Evolutionary conservation across 2,797 vertebrate species (phyloP), one percentile per base, ranked within the genome.

Genomic region (Syngnathus rostellatus): DNA sequence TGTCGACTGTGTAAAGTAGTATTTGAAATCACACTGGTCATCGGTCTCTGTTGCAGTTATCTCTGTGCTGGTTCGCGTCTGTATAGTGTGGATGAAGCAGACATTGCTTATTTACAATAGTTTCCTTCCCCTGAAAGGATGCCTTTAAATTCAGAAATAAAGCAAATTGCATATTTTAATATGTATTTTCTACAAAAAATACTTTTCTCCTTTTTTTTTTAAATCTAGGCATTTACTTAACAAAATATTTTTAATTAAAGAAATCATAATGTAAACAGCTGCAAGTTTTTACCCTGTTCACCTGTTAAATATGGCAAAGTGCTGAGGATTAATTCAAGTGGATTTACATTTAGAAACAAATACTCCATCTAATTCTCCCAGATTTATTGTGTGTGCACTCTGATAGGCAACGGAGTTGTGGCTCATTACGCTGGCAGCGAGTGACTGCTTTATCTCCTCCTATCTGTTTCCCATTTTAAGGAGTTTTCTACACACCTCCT

Each of bases 371-470:
- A 86, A 87, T 88, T 86, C 77, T 69, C 68, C 75, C 70, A 81
- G 71, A 75, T 83, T 75, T 64, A 75, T 23, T 55, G 23, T 73
- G 57, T 68, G 64, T 77, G 60, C 77, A 31, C 50, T 68, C 31
- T 14, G 41, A 83, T 77, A 81, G 79, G 72, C 50, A 40, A 82
- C 66, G 67, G 74, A 72, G 66, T 77, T 68, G 69, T 69, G 76
- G 85, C 88, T 90, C 85, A 89, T 89, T 90, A 89, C 76, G 79
- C 76, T 70, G 75, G 76, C 75, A 78, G 77, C 83, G 79, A 75
- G 77, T 65, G 66, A 68, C 72, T 76, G 72, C 75, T 84, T 88
- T 87, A 89, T 90, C 86, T 86, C 70, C 80, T 83, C 70, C 80
- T 83, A 89, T 89, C 85, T 88, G 83, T 80, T 31, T 31, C 78